Evolutionary conservation across 2,113 vertebrate genomes (phyloP).

Genomic region (Trematomus loennbergii): DNA sequence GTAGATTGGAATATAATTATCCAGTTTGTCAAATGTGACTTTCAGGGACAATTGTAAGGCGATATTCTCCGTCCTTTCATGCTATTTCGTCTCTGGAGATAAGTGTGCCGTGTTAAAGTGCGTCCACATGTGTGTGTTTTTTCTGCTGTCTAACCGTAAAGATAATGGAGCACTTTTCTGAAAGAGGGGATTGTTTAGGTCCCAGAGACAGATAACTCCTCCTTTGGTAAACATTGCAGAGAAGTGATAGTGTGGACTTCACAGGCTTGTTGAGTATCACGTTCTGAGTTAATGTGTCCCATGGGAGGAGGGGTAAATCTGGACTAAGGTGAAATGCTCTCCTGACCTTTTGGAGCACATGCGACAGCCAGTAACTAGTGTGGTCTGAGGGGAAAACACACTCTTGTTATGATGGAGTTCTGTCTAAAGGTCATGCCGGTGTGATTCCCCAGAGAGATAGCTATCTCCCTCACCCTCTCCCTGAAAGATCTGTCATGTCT

Average conservation of each 20-base stretch:
- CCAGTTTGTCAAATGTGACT: conserved; percentile 40
- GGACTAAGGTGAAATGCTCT: conserved; percentile 27
- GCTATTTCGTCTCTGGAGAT: conserved; percentile 15
- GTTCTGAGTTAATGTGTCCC: conserved; percentile 65
- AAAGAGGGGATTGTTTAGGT: conserved; percentile 26
- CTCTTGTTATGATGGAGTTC: conserved; percentile 37
- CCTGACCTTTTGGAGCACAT: conserved; percentile 49
- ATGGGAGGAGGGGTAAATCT: conserved; percentile 23
- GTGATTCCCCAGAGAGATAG: conserved; percentile 29
- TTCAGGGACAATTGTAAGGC: conserved; percentile 30
- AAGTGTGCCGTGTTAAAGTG: neutral
- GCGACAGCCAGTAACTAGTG: conserved; percentile 3
- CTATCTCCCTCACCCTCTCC: conserved; percentile 19
- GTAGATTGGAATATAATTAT: conserved; percentile 46
- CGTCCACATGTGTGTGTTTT: conserved; percentile 1
- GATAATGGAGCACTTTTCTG: neutral
- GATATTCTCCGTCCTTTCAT: conserved; percentile 9
- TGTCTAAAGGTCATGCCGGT: conserved; percentile 60
- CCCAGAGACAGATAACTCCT: conserved; percentile 28
- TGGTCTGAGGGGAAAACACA: conserved; percentile 17
- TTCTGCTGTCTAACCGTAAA: conserved; percentile 1
- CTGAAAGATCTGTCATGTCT: neutral
- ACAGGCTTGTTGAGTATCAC: conserved; percentile 58
- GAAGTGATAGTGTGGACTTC: conserved; percentile 41
- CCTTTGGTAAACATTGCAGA: conserved; percentile 63